Base-by-base conservation (phyloP, 2,797 vertebrate genomes). In the Thalassophryne amazonica region DNA sequence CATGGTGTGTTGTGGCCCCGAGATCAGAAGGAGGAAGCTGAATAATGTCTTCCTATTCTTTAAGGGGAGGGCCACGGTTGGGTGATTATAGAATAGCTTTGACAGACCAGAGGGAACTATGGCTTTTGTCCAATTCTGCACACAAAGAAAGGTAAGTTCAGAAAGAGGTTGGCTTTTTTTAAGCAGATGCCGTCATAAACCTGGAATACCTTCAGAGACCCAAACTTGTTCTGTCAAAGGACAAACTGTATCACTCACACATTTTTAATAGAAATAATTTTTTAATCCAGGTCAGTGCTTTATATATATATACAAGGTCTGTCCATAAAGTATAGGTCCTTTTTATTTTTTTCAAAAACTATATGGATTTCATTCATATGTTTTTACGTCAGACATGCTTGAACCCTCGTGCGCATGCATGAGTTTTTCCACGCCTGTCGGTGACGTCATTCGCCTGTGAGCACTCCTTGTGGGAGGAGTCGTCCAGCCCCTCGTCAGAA, bases 1-100 rank as follows among this genome's bases (percentile, higher is more conserved):
- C 85, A 88, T 87, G 85, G 83, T 90, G 90, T 90, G 84, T 89
- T 87, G 80, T 90, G 87, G 84, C 81, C 88, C 81, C 76, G 81
- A 89, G 88, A 91, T 89, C 87, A 89, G 86, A 90, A 86, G 88
- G 84, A 88, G 85, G 84, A 90, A 80, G 87, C 87, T 88, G 89
- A 90, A 92, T 92, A 91, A 91, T 88, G 87, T 91, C 89, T 91
- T 90, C 87, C 87, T 88, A 87, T 86, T 89, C 87, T 90, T 90
- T 88, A 83, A 88, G 78, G 86, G 81, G 84, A 83, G 83, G 77
- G 80, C 80, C 80, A 90, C 80, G 89, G 73, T 89, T 89, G 87
- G 89, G 78, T 86, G 90, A 85, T 89, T 90, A 87, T 80, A 89
- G 89, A 88, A 89, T 84, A 84, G 87, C 88, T 90, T 89, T 89